These are phyloP conservation scores for Albula goreensis DNA, from an alignment of 2,113 vertebrate species.

Conservation along the genomic window DNA sequence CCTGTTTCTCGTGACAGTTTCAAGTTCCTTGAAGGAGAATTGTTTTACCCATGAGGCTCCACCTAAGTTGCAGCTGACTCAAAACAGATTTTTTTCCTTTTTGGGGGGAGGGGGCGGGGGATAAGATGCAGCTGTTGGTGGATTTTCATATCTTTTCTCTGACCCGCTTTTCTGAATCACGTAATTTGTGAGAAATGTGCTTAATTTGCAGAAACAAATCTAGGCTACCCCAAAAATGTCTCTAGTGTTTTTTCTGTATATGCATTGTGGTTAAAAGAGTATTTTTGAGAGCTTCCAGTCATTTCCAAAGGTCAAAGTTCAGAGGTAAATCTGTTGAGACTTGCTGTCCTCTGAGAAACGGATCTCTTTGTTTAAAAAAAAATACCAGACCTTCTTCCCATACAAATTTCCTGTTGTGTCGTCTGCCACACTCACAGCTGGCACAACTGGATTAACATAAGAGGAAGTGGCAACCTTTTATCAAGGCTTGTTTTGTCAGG, in stretches of 20 bases:
- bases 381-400: neutral
- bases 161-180: neutral
- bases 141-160: neutral
- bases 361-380: constrained; percentile 19
- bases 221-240: too few relatives aligned
- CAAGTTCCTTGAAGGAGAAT: constrained; percentile 25
- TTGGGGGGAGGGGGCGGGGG: too few relatives aligned
- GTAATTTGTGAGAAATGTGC: neutral
- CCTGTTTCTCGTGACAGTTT: neutral
- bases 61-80: neutral
- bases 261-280: too few relatives aligned
- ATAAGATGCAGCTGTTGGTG: too few relatives aligned
- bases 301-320: constrained; percentile 4
- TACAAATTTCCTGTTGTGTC: neutral
- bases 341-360: constrained; percentile 35
- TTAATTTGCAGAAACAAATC: too few relatives aligned
- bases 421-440: neutral
- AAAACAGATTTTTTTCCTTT: neutral
- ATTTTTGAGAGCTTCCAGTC: constrained; percentile 33
- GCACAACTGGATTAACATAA: neutral
- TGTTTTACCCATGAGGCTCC: neutral
- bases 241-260: too few relatives aligned
- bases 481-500: neutral
- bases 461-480: neutral
- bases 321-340: constrained; percentile 38